Evolutionary conservation across 2,113 vertebrate genomes (phyloP), one percentile per base, ranked within the genome.

Genomic region (Oncorhynchus mykiss): DNA sequence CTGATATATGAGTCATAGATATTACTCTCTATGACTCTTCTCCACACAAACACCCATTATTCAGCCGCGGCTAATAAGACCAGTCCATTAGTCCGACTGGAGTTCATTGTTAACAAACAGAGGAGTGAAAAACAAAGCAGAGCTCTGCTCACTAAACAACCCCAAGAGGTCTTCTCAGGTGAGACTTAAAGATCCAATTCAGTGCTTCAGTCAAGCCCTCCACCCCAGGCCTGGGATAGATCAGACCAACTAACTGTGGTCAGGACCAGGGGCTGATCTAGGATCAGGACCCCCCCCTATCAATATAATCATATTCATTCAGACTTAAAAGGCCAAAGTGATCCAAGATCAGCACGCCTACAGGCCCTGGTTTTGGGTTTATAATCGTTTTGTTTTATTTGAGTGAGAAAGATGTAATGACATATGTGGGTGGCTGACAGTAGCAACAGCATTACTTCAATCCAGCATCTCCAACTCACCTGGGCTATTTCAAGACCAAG

Each of bases 401-500:
- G 39, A 45, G 8, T 11, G 39, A 45, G 39, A 45, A 45, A 45
- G 9, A 45, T 45, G 39, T 45, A 2, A 45, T 45, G 39, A 11
- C 39, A 45, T 45, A 11, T 45, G 11, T 45, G 9, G 9, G 39
- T 11, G 39, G 9, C 39, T 45, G 39, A 45, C 39, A 45, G 39
- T 45, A 45, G 39, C 39, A 45, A 45, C 39, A 45, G 8, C 39
- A 45, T 11, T 45, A 45, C 39, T 45, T 11, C 39, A 45, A 9
- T 11, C 39, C 9, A 12, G 8, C 39, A 2, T 45, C 39, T 45
- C 39, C 9, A 20, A 57, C 54, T 57, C 51, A 57, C 83, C 85
- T 85, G 80, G 57, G 80, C 83, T 84, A 85, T 87, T 82, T 87
- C 80, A 78, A 71, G 49, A 70, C 76, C 65, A 68, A 18, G 29